phyloP scores from a whole-genome alignment of 2,888 invertebrate species.

The Myathropa florea region DNA sequence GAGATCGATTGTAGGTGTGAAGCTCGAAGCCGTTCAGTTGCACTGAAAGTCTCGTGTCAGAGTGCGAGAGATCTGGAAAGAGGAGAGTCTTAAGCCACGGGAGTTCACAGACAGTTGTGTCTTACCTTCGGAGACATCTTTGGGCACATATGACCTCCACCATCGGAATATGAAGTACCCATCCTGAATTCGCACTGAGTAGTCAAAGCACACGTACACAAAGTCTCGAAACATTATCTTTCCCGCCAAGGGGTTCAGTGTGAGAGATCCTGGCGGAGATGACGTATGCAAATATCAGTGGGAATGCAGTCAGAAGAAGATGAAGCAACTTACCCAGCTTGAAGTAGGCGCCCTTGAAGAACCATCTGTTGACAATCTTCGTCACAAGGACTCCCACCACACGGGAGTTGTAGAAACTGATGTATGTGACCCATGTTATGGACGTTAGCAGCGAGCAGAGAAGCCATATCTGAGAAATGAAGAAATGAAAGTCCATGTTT shows the following conservation, averaged over 20 bases:
- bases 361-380: slow-evolving; percentile 92
- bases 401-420: slow-evolving; percentile 96
- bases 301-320: neutral
- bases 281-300: neutral
- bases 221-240: slow-evolving; percentile 99
- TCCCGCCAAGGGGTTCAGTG: slow-evolving; percentile 96
- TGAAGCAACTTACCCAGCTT: slow-evolving; percentile 87
- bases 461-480: slow-evolving; percentile 84
- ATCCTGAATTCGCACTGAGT: slow-evolving; percentile 95
- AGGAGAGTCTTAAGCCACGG: neutral
- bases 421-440: slow-evolving; percentile 95
- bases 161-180: slow-evolving; percentile 98
- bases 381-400: slow-evolving; percentile 95
- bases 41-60: slow-evolving; percentile 94
- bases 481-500: neutral
- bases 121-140: slow-evolving; percentile 95
- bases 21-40: slow-evolving; percentile 96
- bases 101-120: neutral
- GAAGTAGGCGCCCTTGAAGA: slow-evolving; percentile 92
- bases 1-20: slow-evolving; percentile 96
- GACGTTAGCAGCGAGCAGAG: slow-evolving; percentile 91
- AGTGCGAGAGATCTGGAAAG: slow-evolving; percentile 93
- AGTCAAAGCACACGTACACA: slow-evolving; percentile 96
- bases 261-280: slow-evolving; percentile 90
- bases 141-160: slow-evolving; percentile 98